Evolutionary conservation across 92 coral and sea anemone genomes (phyloP).

Genomic region (Scolanthus callimorphus): DNA sequence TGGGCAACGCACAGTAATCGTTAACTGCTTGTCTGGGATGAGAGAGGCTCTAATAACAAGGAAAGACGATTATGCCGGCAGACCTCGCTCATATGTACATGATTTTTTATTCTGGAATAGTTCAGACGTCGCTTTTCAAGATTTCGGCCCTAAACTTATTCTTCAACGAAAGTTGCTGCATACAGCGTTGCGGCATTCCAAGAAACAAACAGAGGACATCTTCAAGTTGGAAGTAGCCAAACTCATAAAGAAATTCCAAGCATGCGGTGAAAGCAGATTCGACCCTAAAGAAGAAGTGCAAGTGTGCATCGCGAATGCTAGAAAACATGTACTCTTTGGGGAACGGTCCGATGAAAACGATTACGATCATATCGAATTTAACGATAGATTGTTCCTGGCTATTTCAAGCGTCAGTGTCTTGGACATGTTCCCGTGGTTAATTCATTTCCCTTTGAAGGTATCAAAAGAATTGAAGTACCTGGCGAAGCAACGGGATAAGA

Average conservation of each 20-base stretch:
- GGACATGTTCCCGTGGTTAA: conserved; percentile 52
- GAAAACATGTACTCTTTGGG: conserved; percentile 54
- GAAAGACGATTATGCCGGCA: conserved; percentile 61
- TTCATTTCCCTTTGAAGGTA: conserved; percentile 51
- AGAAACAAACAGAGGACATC: conserved; percentile 24
- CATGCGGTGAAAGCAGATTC: conserved; percentile 25
- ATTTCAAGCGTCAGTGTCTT: conserved; percentile 42
- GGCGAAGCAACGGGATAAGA: conserved; percentile 43
- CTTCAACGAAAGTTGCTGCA: conserved; percentile 46
- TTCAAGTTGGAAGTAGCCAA: conserved; percentile 36
- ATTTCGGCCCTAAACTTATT: conserved; percentile 49
- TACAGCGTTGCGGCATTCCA: conserved; percentile 62
- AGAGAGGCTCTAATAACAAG: conserved; percentile 55
- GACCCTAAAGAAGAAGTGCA: conserved; percentile 53
- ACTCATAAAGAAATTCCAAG: conserved; percentile 26
- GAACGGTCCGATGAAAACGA: conserved; percentile 52
- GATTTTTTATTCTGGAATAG: conserved; percentile 31
- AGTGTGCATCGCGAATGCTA: conserved; percentile 47
- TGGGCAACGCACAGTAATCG: conserved; percentile 34
- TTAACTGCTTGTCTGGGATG: conserved; percentile 35
- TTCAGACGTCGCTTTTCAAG: conserved; percentile 46
- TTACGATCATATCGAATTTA: conserved; percentile 44
- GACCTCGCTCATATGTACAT: conserved; percentile 39
- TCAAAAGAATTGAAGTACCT: conserved; percentile 41
- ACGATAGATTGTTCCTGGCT: conserved; percentile 41